Evolutionary conservation across 2,797 vertebrate species (phyloP).

Genomic region (Corythornis leucogaster): DNA sequence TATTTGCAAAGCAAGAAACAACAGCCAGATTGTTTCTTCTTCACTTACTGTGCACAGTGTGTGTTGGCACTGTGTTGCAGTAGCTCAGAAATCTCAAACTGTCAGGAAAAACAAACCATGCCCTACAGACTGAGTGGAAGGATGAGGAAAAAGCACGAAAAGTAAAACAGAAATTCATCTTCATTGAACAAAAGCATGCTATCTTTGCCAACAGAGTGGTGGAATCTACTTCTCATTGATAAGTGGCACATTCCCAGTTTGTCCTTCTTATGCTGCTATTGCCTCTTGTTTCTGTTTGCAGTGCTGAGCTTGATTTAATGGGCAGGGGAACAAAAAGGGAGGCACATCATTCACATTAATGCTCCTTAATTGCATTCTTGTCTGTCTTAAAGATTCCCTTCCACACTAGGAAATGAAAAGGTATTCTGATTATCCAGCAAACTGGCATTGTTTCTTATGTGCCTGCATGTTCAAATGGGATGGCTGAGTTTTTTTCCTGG

Average conservation of each 20-base stretch:
- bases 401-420: neutral
- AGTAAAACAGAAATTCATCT: constrained; percentile 58
- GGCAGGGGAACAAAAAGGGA: constrained; percentile 9
- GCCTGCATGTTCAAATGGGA: neutral
- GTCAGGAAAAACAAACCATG: constrained; percentile 79
- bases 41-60: constrained; percentile 76
- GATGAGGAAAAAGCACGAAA: constrained; percentile 45
- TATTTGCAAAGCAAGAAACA: constrained; percentile 77
- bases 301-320: constrained; percentile 33
- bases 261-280: constrained; percentile 8
- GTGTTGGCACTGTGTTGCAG: constrained; percentile 69
- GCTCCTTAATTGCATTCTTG: neutral
- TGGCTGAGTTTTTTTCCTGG: neutral
- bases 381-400: neutral
- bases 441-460: neutral
- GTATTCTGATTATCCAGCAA: neutral
- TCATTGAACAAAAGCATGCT: constrained; percentile 63
- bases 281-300: neutral
- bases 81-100: constrained; percentile 73
- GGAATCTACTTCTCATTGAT: constrained; percentile 18
- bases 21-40: constrained; percentile 80
- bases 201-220: constrained; percentile 47
- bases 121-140: constrained; percentile 67
- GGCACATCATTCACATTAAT: neutral
- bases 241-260: neutral